Percentiles rank a stretch among this genome's conserved stretches.
Evolutionary conservation across 2,797 vertebrate species (phyloP).

Genomic region (Rhyacichthys aspro): DNA sequence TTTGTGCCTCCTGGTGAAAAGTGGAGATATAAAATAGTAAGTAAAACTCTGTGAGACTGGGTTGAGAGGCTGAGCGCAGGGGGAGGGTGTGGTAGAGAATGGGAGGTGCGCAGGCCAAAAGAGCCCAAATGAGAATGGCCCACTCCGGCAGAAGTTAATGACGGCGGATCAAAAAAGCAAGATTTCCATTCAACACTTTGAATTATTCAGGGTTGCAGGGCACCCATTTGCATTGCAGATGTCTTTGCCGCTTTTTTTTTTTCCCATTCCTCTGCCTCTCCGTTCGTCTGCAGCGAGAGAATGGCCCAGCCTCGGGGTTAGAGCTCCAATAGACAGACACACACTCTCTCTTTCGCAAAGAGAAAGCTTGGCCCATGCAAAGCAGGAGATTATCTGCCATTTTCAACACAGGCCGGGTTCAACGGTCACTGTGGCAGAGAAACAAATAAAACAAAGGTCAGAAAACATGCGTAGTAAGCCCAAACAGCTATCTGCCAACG

Average conservation of each 20-base stretch:
- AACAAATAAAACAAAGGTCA: slow-evolving; percentile 80
- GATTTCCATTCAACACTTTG: slow-evolving; percentile 81
- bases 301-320: slow-evolving; percentile 69
- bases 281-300: slow-evolving; percentile 50
- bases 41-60: not conserved
- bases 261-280: slow-evolving; percentile 58
- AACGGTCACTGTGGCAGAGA: slow-evolving; percentile 60
- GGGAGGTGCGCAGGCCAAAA: slow-evolving; percentile 69
- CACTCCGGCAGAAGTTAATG: slow-evolving; percentile 77
- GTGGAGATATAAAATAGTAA: not conserved
- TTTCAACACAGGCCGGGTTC: slow-evolving; percentile 62
- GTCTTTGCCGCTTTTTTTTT: slow-evolving; percentile 36
- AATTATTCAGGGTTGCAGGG: slow-evolving; percentile 82
- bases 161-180: slow-evolving; percentile 78
- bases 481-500: slow-evolving; percentile 49
- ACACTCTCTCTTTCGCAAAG: slow-evolving; percentile 33
- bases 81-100: slow-evolving; percentile 21
- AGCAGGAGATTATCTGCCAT: slow-evolving; percentile 77
- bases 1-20: not conserved
- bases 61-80: slow-evolving; percentile 17
- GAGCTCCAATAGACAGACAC: slow-evolving; percentile 56
- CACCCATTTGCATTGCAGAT: slow-evolving; percentile 80
- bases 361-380: slow-evolving; percentile 66
- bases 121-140: slow-evolving; percentile 79
- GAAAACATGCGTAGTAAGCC: slow-evolving; percentile 53